These are phyloP conservation scores for Ficedula albicollis DNA, from an alignment of 2,797 vertebrate genomes.

Conservation along the genomic window DNA sequence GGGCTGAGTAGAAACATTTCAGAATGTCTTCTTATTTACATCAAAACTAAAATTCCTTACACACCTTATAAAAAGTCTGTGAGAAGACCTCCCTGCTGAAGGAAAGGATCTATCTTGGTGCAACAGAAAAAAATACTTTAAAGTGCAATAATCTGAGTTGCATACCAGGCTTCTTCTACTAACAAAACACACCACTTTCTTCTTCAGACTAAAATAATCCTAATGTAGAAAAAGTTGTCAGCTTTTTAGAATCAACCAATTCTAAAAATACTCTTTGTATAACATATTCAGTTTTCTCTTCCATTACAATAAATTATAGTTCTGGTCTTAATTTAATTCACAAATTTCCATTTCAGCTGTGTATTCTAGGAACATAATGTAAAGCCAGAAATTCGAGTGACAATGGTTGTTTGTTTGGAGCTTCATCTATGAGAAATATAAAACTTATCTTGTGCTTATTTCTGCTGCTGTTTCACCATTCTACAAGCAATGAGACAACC, in stretches of 20 bases:
- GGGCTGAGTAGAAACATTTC: background rate
- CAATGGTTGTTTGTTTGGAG: background rate
- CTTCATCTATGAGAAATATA: background rate
- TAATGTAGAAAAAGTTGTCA: background rate
- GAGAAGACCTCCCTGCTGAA: background rate
- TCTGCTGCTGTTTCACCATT: background rate
- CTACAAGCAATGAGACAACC: background rate
- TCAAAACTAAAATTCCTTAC: background rate
- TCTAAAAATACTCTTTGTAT: constrained; percentile 1
- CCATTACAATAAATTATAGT: background rate
- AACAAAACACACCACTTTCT: background rate
- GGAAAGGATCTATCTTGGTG: background rate
- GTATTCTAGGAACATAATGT: background rate
- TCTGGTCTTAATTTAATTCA: background rate
- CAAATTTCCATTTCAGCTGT: background rate
- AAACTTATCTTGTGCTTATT: background rate
- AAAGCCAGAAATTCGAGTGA: background rate
- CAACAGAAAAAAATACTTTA: background rate
- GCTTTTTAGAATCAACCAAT: background rate
- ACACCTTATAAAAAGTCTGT: background rate
- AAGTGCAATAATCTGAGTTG: background rate
- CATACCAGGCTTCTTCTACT: background rate
- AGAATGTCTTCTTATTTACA: background rate
- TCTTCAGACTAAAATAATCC: background rate
- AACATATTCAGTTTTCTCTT: background rate